Base-by-base conservation (phyloP, 2,113 vertebrate species). In the Dermatemys mawii region DNA sequence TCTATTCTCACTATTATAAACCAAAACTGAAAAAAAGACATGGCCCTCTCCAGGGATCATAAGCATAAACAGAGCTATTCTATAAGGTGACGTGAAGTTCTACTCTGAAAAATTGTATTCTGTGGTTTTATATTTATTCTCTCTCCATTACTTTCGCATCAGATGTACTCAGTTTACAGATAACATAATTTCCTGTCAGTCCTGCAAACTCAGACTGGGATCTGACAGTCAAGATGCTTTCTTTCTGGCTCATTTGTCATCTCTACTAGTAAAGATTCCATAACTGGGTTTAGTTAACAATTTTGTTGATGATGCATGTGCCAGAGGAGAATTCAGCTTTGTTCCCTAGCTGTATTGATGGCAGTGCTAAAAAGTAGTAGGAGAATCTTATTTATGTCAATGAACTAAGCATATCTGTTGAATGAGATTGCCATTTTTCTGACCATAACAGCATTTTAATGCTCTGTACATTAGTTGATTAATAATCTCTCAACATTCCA, bases 211-310 rank as follows among this genome's bases (percentile, higher is more conserved):
- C 44, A 92, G 63, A 2, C 49, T 78, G 87, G 49, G 38, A n/a
- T 82, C 81, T 87, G 83, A 80, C 9, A 87, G 46, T 49, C 76
- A 88, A 95, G 90, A 93, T 86, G 83, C 81, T 79, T 94, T 95
- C 81, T 93, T 95, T 83, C 86, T 93, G 88, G 76, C 90, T 91
- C 88, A 50, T 0, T 0, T 53, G 19, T 54, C 80, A 76, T 81
- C 75, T 90, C 86, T 78, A 92, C 90, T 5, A 91, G 76, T 89
- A 92, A 93, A 87, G 92, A 90, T 35, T n/a, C 88, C 86, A 1
- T 87, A 91, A 96, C 90, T 78, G 90, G 60, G 90, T 97, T 94
- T 97, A 90, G 79, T 96, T 92, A 70, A 84, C 82, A 86, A 87
- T 63, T 81, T 86, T 95, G 82, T 55, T 95, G 90, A 92, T 88